phyloP scores from a whole-genome alignment of 1,140 invertebrate genomes.

The Nephila pilipes region DNA sequence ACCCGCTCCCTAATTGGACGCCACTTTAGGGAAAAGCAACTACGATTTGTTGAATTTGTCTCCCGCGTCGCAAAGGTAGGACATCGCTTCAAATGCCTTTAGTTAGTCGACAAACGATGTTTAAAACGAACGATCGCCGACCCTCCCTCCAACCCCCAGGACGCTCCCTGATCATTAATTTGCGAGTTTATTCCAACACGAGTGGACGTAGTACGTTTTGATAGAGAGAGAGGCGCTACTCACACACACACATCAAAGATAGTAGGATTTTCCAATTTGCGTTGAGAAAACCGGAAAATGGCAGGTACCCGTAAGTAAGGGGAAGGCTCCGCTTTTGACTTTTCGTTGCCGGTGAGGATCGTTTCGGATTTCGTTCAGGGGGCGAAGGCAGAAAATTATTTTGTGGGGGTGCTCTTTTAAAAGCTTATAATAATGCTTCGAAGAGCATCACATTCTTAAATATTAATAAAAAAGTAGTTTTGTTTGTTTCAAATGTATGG shows the following conservation, averaged over 20 bases:
- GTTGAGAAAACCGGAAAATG: slow-evolving; percentile 7
- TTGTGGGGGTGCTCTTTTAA: too few relatives aligned
- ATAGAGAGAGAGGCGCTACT: neutral
- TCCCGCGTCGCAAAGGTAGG: slow-evolving; percentile 11
- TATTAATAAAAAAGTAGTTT: too few relatives aligned
- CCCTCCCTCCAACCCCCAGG: neutral
- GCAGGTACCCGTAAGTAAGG: neutral
- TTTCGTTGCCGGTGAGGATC: too few relatives aligned
- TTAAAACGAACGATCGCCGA: slow-evolving; percentile 64
- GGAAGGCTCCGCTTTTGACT: neutral
- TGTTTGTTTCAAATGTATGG: too few relatives aligned
- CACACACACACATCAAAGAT: slow-evolving; percentile 52
- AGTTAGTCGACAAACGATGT: slow-evolving; percentile 69
- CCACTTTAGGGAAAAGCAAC: slow-evolving; percentile 71
- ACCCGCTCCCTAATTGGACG: slow-evolving; percentile 70
- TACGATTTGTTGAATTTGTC: slow-evolving; percentile 66
- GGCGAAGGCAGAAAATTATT: too few relatives aligned
- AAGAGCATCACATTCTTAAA: too few relatives aligned
- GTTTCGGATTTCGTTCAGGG: too few relatives aligned
- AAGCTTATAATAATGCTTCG: too few relatives aligned
- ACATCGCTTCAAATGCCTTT: slow-evolving; percentile 57
- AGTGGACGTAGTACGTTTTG: neutral
- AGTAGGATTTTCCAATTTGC: slow-evolving; percentile 46
- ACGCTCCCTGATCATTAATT: slow-evolving; percentile 58
- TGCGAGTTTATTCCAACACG: slow-evolving; percentile 43